These are phyloP conservation scores for Gibbula magus DNA, from an alignment of 2,888 invertebrate species.

Conservation along the genomic window DNA sequence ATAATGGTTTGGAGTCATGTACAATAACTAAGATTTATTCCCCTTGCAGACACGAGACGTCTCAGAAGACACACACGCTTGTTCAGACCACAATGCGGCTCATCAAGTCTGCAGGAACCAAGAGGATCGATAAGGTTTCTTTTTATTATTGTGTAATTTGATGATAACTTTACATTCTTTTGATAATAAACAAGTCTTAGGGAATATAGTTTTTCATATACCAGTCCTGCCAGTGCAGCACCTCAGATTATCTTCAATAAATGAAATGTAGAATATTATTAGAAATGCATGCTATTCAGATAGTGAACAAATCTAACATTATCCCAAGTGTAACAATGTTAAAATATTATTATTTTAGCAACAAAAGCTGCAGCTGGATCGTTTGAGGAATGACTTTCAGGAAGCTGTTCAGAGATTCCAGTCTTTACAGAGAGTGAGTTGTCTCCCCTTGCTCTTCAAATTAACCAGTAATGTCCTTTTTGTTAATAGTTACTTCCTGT, in stretches of 20 bases:
- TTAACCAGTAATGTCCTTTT: no score
- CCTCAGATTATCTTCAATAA: no score
- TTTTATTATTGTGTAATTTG: no score
- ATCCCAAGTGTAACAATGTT: no score
- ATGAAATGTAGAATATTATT: not conserved
- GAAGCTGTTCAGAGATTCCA: constrained; percentile 87
- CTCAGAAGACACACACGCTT: constrained; percentile 62
- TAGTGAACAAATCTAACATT: no score
- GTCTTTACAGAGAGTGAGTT: constrained; percentile 85
- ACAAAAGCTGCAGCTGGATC: constrained; percentile 88
- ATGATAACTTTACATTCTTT: no score
- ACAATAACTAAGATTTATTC: not conserved
- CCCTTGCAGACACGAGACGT: constrained; percentile 65
- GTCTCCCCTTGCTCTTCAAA: no score
- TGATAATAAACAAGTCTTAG: no score
- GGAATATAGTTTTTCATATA: no score
- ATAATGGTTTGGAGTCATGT: not conserved
- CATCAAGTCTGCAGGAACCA: constrained; percentile 50
- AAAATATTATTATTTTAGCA: constrained; percentile 74
- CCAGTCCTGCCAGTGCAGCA: no score
- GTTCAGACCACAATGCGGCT: constrained; percentile 60
- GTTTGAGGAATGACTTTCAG: constrained; percentile 88
- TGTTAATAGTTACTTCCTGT: no score
- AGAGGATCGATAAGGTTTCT: constrained; percentile 53
- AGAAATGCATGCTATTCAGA: no score